Evolutionary conservation across 2,113 vertebrate genomes (phyloP), one percentile per base, ranked within the genome.

Genomic region (Xenopus laevis): DNA sequence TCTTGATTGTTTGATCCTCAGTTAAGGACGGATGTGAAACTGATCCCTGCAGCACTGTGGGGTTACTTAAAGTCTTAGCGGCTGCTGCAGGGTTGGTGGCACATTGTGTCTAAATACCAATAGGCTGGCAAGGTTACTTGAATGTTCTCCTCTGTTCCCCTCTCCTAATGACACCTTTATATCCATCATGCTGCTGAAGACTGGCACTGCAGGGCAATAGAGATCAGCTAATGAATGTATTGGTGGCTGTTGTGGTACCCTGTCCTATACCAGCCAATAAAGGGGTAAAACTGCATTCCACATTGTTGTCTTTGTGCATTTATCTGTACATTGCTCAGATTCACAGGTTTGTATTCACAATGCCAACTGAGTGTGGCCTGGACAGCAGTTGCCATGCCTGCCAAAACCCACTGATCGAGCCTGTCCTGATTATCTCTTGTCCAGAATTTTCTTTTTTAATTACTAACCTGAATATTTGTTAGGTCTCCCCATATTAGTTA

Each of bases 181-280:
- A 72, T 65, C 60, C 69, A 79, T 80, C 53, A 78, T 65, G 68
- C 68, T 78, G 81, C 80, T 77, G 82, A 81, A 76, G 16, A 2
- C 27, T 76, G 72, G 79, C 77, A 18, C 74, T 77, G 83, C 64
- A 71, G 79, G 83, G 79, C 71, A 81, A 79, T 72, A 81, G 82
- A 74, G 77, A 59, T n/a, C 75, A 79, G 85, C 86, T 86, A 80
- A 79, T 71, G 75, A 83, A 82, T 80, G 80, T 79, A 84, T 81
- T 81, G 78, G 85, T 86, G 86, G 84, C 85, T 52, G 86, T 81
- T 82, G 79, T 79, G 71, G 88, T 81, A 87, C 83, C 82, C 86
- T 91, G 87, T 86, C 88, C 89, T 89, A 87, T 86, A 85, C 83
- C 85, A 85, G 81, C 87, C 82, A 91, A 92, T 92, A 92, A 92